A percentile compares a stretch with the other conserved stretches of the same genome.
Evolutionary conservation across 2,797 vertebrate species (phyloP).

Genomic region (Esox lucius): DNA sequence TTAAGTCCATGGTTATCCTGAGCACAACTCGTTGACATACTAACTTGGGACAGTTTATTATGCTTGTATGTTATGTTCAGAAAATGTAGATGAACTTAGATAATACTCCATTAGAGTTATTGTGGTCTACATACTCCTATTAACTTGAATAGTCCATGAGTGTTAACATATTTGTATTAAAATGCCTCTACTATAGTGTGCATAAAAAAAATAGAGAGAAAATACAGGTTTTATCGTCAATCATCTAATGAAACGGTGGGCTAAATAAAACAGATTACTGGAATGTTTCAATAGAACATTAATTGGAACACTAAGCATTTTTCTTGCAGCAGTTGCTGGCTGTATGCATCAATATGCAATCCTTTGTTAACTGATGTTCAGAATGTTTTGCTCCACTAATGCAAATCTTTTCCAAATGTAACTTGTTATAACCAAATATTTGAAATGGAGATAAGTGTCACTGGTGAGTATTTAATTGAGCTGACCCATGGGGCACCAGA

Average conservation of each 20-base stretch:
- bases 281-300: not conserved
- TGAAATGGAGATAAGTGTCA: not conserved
- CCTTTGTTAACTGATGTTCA: not conserved
- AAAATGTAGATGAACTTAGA: not conserved
- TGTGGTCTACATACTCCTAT: too few relatives aligned
- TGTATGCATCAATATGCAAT: not conserved
- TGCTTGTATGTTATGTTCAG: constrained; percentile 6
- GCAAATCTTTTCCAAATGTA: not conserved
- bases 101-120: not conserved
- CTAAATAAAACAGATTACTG: not conserved
- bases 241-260: not conserved
- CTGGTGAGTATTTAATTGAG: not conserved
- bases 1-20: not conserved
- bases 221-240: too few relatives aligned
- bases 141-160: too few relatives aligned
- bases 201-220: too few relatives aligned
- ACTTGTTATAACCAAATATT: not conserved
- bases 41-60: not conserved
- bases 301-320: not conserved
- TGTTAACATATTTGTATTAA: too few relatives aligned
- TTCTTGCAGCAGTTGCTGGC: not conserved
- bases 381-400: not conserved
- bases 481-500: too few relatives aligned
- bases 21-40: not conserved
- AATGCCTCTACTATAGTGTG: too few relatives aligned